Percentiles rank a stretch among this genome's conserved stretches.
Evolutionary conservation across 2,888 invertebrate species (phyloP).

Genomic region (Eudemis profundana): DNA sequence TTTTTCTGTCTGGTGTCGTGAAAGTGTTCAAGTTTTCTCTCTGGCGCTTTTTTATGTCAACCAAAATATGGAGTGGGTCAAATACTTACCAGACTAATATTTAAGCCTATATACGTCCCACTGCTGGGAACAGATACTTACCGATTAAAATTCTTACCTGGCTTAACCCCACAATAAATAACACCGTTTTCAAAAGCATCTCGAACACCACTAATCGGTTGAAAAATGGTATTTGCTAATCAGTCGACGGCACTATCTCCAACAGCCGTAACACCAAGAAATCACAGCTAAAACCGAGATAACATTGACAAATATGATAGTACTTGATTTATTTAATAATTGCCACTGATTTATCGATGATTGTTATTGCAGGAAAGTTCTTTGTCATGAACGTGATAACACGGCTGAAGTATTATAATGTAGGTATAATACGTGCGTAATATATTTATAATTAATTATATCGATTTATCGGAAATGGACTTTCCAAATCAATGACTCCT

Average conservation of each 20-base stretch:
- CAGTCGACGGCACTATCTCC: conserved; percentile 7
- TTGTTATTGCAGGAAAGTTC: background rate
- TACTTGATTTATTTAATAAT: conserved; percentile 22
- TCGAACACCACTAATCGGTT: conserved; percentile 52
- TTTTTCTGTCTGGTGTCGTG: too few relatives aligned
- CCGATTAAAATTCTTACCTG: conserved; percentile 56
- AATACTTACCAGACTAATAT: too few relatives aligned
- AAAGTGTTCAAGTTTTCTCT: too few relatives aligned
- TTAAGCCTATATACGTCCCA: too few relatives aligned
- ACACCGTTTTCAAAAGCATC: conserved; percentile 61
- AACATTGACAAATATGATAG: conserved; percentile 6
- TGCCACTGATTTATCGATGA: background rate
- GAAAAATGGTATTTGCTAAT: background rate
- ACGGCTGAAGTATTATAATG: too few relatives aligned
- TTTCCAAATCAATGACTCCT: too few relatives aligned
- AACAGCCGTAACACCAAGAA: conserved; percentile 36
- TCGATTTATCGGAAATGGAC: too few relatives aligned
- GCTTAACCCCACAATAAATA: conserved; percentile 56
- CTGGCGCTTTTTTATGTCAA: too few relatives aligned
- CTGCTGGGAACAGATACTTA: too few relatives aligned
- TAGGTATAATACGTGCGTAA: too few relatives aligned
- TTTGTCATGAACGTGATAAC: conserved; percentile 3
- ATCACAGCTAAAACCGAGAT: conserved; percentile 40
- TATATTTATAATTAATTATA: too few relatives aligned
- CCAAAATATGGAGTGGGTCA: too few relatives aligned